phyloP scores from a whole-genome alignment of 1,140 invertebrate species.

The Platyscapa corneri region DNA sequence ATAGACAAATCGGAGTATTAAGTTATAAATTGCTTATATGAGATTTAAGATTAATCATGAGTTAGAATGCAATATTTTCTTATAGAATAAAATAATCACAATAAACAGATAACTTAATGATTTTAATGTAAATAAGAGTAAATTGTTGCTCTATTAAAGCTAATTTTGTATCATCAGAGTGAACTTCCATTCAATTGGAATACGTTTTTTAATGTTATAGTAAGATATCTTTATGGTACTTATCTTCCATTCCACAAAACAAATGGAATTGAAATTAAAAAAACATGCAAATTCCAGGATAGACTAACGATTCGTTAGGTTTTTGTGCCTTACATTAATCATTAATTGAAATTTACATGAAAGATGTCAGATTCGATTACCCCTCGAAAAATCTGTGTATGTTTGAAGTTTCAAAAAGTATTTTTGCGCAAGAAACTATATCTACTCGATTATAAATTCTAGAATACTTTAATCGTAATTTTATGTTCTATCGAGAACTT shows the following conservation, averaged over 20 bases:
- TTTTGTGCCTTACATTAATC: no score
- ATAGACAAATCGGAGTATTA: not conserved
- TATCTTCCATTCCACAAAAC: no score
- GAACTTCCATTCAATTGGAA: not conserved
- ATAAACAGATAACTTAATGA: not conserved
- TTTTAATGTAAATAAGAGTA: not conserved
- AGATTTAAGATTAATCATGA: constrained; percentile 4
- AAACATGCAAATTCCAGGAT: no score
- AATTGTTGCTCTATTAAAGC: not conserved
- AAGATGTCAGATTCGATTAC: no score
- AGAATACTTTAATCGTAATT: not conserved
- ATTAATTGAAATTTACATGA: no score
- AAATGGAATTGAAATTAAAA: no score
- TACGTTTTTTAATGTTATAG: not conserved
- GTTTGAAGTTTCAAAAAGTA: no score
- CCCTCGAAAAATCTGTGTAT: no score
- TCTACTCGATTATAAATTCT: no score
- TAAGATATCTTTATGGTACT: not conserved
- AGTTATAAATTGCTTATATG: not conserved
- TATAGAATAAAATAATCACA: not conserved
- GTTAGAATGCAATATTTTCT: not conserved
- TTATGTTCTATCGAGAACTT: not conserved
- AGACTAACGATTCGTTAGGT: no score
- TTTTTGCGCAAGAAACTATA: no score
- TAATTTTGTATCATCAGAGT: not conserved